phyloP scores from a whole-genome alignment of 2,888 invertebrate genomes.

The Caenorhabditis zanzibari region DNA sequence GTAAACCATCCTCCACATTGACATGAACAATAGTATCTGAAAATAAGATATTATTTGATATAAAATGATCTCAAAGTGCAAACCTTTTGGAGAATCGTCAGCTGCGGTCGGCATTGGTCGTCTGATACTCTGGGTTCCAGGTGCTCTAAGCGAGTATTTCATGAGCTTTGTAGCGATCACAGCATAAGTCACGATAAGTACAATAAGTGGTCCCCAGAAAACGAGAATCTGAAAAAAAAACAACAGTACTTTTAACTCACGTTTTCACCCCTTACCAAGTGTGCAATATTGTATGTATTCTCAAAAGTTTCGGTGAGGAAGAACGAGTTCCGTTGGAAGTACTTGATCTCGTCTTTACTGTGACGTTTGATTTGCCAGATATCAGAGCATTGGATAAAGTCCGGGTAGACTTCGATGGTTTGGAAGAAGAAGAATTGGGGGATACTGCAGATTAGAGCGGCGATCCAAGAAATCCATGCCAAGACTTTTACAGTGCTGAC shows the following conservation, averaged over 20 bases:
- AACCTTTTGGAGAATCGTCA: slow-evolving; percentile 56
- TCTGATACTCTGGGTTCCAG: slow-evolving; percentile 60
- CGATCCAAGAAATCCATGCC: slow-evolving; percentile 72
- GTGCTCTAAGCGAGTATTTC: slow-evolving; percentile 73
- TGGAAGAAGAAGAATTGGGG: slow-evolving; percentile 80
- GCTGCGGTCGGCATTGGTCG: slow-evolving; percentile 44
- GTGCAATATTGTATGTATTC: slow-evolving; percentile 78
- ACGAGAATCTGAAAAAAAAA: slow-evolving; percentile 80
- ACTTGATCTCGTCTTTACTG: slow-evolving; percentile 6
- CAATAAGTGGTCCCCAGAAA: slow-evolving; percentile 81
- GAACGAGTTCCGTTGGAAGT: slow-evolving; percentile 49
- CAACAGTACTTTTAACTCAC: too few relatives aligned
- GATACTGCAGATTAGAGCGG: slow-evolving; percentile 74
- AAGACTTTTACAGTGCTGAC: slow-evolving; percentile 69
- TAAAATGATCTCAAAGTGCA: not conserved
- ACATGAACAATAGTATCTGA: slow-evolving; percentile 57
- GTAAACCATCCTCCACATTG: slow-evolving; percentile 51
- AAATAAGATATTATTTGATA: not conserved
- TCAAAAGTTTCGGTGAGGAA: slow-evolving; percentile 70
- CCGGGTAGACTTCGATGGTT: slow-evolving; percentile 69
- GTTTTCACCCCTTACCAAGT: slow-evolving; percentile 69
- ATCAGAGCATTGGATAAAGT: slow-evolving; percentile 79
- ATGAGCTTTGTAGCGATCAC: slow-evolving; percentile 79
- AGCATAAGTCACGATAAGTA: slow-evolving; percentile 76
- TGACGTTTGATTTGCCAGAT: slow-evolving; percentile 74